Conservation (phyloP, 1,140 invertebrate genomes). For the Agrilus planipennis region DNA sequence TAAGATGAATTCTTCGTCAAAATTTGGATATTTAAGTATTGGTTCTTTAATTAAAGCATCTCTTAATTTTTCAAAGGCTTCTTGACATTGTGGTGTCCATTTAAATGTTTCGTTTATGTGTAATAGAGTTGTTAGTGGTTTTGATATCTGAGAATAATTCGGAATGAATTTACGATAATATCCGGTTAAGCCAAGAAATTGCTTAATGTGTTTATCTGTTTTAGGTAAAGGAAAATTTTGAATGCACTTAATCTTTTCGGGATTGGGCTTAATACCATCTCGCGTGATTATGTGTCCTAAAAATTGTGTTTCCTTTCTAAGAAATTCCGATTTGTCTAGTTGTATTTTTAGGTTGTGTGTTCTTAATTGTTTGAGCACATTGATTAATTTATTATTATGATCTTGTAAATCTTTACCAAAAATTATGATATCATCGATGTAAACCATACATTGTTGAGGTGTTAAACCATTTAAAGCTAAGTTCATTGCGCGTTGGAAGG, state of each 20-base stretch:
- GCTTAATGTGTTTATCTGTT: slow-evolving; percentile 16
- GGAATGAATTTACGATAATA: slow-evolving; percentile 24
- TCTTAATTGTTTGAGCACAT: background rate
- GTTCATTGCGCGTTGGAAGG: slow-evolving; percentile 1
- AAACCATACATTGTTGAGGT: background rate
- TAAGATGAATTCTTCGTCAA: too few species aligned
- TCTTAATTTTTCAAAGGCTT: slow-evolving; percentile 1
- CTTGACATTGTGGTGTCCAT: slow-evolving; percentile 13
- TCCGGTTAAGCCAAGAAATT: slow-evolving; percentile 24
- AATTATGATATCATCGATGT: slow-evolving; percentile 1
- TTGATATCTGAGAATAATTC: slow-evolving; percentile 15
- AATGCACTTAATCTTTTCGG: slow-evolving; percentile 12
- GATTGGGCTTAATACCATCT: slow-evolving; percentile 12
- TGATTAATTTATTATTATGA: slow-evolving; percentile 4
- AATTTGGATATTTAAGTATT: slow-evolving; percentile 3
- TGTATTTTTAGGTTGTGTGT: slow-evolving; percentile 11
- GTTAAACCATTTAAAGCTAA: background rate
- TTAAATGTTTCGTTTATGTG: slow-evolving; percentile 5
- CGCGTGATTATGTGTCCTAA: slow-evolving; percentile 12
- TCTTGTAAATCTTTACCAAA: slow-evolving; percentile 4
- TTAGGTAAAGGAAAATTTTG: slow-evolving; percentile 11
- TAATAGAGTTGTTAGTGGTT: slow-evolving; percentile 8
- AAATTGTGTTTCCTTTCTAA: slow-evolving; percentile 10
- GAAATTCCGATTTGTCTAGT: slow-evolving; percentile 12
- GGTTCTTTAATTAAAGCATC: background rate